These are phyloP conservation scores for Procambarus clarkii DNA, from an alignment of 1,140 invertebrate species.

Conservation along the genomic window DNA sequence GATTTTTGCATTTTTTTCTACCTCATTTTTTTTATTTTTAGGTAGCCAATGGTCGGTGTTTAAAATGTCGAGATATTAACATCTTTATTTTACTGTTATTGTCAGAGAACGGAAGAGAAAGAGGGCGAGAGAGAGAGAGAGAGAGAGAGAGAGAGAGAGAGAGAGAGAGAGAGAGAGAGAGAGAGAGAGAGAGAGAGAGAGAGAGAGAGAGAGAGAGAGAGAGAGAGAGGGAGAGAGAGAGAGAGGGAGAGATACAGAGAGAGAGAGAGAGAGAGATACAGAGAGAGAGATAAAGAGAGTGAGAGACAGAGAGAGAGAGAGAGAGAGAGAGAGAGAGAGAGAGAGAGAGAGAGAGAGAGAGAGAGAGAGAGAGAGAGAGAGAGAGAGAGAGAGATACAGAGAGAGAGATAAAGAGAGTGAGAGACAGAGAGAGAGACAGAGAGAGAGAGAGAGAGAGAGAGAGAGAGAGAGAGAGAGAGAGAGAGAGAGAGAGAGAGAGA, in stretches of 20 bases:
- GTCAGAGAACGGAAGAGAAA: background rate
- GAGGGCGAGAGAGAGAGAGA: background rate
- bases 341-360: background rate
- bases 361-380: too few relatives aligned
- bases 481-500: background rate
- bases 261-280: too few relatives aligned
- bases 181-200: background rate
- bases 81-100: background rate
- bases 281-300: too few relatives aligned
- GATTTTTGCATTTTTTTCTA: too few relatives aligned
- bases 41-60: background rate
- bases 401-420: too few relatives aligned
- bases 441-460: background rate
- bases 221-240: background rate
- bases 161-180: background rate
- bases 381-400: too few relatives aligned
- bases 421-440: too few relatives aligned
- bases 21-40: background rate
- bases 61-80: background rate
- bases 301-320: background rate
- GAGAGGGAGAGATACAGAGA: background rate
- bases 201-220: too few relatives aligned
- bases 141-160: background rate
- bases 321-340: background rate
- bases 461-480: background rate